Evolutionary conservation across 2,113 vertebrate genomes (phyloP), one percentile per base, ranked within the genome.

Genomic region (Rana temporaria): DNA sequence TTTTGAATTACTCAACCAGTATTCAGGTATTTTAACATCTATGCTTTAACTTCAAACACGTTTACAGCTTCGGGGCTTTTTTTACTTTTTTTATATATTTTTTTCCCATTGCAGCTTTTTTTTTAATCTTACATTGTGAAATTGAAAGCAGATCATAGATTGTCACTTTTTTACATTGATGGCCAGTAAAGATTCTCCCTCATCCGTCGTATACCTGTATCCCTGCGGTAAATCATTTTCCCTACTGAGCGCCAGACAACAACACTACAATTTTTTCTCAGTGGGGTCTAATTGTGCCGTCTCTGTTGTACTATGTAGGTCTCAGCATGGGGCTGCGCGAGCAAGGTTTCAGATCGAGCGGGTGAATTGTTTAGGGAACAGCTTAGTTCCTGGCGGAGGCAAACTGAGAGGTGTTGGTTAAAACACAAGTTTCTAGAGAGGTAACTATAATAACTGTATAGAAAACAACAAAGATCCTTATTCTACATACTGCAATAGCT

Each of bases 251-350:
- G 6, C 8, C 63, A 34, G 63, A 67, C 42, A 56, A 52, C 26
- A 67, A 56, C 76, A 67, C 62, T 52, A 64, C 63, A 56, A 78
- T 78, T 52, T 56, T 4, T 20, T 55, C 76, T 4, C 63, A 67
- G 76, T 56, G 48, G 76, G 64, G 76, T 32, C 56, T 67, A 67
- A 78, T 78, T 67, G 76, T 53, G 63, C 48, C 26, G 48, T 4
- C 52, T 67, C 34, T 56, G 60, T 19, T 67, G 60, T 65, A 64
- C 38, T 65, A 52, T 78, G 75, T 32, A 32, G 60, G 19, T 7
- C 76, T 56, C 76, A 67, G 76, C 76, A 64, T 64, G 76, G 48
- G 42, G 76, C 1, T 17, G 15, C 22, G 19, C 5, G 32, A 73
- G 70, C 53, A 30, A n/a, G 7, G 59, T 60, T 77, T 53, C 59